These are phyloP conservation scores for Cuculus canorus DNA, from an alignment of 2,797 vertebrate species.

Conservation along the genomic window DNA sequence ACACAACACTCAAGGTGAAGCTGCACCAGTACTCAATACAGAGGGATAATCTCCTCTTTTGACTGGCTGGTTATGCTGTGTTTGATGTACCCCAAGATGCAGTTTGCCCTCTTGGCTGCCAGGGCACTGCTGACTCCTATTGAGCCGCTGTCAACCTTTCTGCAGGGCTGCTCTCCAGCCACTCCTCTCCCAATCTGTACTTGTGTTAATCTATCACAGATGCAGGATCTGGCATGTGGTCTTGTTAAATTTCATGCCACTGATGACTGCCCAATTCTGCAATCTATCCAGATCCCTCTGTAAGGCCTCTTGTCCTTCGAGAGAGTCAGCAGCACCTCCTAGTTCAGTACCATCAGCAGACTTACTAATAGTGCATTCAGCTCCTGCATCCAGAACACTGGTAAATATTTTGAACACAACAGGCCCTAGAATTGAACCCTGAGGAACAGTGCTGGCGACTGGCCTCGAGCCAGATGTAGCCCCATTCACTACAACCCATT, in stretches of 20 bases:
- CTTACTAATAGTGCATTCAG: not conserved
- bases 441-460: not conserved
- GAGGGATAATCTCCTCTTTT: too few species aligned
- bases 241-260: not conserved
- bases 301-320: too few species aligned
- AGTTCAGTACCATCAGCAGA: not conserved
- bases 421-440: not conserved
- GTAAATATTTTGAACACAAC: not conserved
- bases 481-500: too few species aligned
- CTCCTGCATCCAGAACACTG: not conserved
- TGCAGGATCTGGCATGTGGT: not conserved
- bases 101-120: not conserved
- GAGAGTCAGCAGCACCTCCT: not conserved
- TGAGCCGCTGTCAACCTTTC: not conserved
- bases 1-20: too few species aligned
- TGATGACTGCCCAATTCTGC: not conserved
- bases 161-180: not conserved
- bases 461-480: too few species aligned
- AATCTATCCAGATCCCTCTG: not conserved
- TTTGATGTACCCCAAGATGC: too few species aligned
- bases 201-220: not conserved
- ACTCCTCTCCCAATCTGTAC: accelerated
- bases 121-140: not conserved
- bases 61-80: too few species aligned
- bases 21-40: too few species aligned